phyloP scores from a whole-genome alignment of 1,140 invertebrate species.

The Heliconius congener region DNA sequence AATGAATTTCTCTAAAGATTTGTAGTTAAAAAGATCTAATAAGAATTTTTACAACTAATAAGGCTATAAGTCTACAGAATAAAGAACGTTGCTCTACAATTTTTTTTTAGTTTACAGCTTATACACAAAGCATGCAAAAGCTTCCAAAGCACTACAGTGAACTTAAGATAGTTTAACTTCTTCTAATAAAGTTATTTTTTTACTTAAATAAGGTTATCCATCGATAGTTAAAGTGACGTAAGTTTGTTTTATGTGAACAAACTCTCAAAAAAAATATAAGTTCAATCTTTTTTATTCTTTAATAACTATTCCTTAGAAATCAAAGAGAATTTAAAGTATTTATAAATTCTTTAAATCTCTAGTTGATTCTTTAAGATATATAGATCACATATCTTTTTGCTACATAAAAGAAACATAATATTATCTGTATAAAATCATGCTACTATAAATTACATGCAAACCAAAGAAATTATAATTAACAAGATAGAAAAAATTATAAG shows the following conservation, averaged over 20 bases:
- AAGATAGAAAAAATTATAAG: not conserved
- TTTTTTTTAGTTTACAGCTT: constrained; percentile 1
- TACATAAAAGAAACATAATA: no score
- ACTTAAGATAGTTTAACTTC: not conserved
- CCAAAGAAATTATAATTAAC: no score
- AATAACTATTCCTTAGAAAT: no score
- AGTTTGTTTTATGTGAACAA: no score
- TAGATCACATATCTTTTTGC: not conserved
- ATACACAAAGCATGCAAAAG: constrained; percentile 5
- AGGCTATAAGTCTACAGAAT: not conserved
- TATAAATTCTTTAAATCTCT: no score
- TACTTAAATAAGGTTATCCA: no score
- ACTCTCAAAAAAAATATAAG: no score
- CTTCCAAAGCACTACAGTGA: not conserved
- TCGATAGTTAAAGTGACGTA: no score
- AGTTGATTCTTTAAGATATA: not conserved
- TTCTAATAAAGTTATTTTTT: not conserved
- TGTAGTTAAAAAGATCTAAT: not conserved
- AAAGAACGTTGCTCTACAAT: not conserved
- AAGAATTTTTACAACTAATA: not conserved
- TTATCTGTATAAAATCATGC: no score
- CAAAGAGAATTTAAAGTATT: no score
- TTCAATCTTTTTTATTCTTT: no score
- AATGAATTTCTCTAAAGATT: not conserved
- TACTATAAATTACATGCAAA: no score